phyloP scores from a whole-genome alignment of 64 coral and sea anemone species.

The Pocillopora verrucosa region DNA sequence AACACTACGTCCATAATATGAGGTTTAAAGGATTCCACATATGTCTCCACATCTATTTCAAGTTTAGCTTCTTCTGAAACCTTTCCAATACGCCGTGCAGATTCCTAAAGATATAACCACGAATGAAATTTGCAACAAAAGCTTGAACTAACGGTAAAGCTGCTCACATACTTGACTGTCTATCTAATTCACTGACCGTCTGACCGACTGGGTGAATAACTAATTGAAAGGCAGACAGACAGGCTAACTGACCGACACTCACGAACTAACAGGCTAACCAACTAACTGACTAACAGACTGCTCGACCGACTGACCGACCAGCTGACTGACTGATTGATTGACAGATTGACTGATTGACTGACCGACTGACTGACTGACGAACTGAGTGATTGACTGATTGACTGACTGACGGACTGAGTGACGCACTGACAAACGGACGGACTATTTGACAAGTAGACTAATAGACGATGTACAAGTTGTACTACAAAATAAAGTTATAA shows the following conservation, averaged over 20 bases:
- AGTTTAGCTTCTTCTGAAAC: conserved; percentile 99
- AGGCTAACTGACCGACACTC: background rate
- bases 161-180: background rate
- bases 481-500: background rate
- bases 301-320: background rate
- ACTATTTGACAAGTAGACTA: background rate
- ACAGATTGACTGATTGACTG: background rate
- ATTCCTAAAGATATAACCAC: conserved; percentile 47
- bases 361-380: background rate
- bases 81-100: conserved; percentile 96
- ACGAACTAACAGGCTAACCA: background rate
- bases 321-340: background rate
- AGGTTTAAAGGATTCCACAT: conserved; percentile 81
- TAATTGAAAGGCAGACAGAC: background rate
- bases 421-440: background rate
- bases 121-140: background rate
- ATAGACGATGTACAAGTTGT: background rate
- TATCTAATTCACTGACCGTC: background rate
- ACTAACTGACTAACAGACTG: background rate
- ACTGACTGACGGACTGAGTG: background rate
- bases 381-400: background rate
- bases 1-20: conserved; percentile 95
- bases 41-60: conserved; percentile 88
- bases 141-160: no score
- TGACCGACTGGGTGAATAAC: background rate